These are phyloP conservation scores for Passerina amoena DNA, from an alignment of 2,113 vertebrate genomes.

Conservation along the genomic window DNA sequence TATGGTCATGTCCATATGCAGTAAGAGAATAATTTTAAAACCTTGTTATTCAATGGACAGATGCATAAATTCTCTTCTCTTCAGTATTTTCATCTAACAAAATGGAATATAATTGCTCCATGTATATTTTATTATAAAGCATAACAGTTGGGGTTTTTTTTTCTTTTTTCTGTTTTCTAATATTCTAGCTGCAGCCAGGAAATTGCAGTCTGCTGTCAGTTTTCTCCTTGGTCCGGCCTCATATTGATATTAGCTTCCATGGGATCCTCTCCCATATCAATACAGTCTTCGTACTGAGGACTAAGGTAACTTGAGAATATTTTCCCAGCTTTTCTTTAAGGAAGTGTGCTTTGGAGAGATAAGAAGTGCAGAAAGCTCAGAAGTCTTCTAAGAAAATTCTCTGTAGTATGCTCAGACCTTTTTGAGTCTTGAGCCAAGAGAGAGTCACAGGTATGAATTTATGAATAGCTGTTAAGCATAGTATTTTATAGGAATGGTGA, in stretches of 20 bases:
- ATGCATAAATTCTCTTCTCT: neutral
- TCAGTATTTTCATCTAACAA: neutral
- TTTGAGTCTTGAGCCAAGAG: neutral
- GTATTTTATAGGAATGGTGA: neutral
- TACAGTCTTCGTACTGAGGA: constrained; percentile 95
- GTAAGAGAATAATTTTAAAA: neutral
- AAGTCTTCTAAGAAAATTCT: neutral
- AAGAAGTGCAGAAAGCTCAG: neutral
- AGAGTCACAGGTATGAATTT: neutral
- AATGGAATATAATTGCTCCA: neutral
- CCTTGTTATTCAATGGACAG: neutral
- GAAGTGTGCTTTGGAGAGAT: neutral
- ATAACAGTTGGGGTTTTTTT: neutral
- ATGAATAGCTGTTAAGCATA: neutral
- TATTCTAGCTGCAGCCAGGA: constrained; percentile 89
- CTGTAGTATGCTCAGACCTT: neutral
- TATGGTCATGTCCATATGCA: neutral
- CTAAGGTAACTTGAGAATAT: constrained; percentile 85
- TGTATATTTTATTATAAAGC: neutral
- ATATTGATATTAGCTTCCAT: constrained; percentile 97
- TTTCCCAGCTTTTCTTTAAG: neutral
- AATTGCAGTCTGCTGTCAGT: constrained; percentile 92
- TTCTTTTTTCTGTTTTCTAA: neutral
- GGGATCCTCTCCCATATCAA: constrained; percentile 99
- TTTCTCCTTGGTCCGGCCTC: constrained; percentile 96